Conservation (phyloP, 2,797 vertebrate genomes). For the Sebastolobus altivelis region DNA sequence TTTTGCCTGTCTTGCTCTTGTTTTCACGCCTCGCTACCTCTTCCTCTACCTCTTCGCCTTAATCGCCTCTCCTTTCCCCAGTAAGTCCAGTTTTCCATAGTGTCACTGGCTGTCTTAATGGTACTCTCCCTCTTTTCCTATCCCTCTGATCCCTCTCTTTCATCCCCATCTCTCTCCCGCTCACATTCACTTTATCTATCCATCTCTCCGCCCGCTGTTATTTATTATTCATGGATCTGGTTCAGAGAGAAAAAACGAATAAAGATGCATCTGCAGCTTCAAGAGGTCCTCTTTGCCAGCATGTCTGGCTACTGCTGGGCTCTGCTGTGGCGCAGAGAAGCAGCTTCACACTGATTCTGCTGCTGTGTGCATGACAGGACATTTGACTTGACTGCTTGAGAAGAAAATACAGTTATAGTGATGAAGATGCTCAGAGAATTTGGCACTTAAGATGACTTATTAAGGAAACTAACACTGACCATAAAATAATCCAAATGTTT, state of each 20-base stretch:
- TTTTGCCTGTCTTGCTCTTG: slow-evolving; percentile 29
- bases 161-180: slow-evolving; percentile 19
- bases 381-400: not conserved
- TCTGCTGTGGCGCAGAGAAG: slow-evolving; percentile 37
- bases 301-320: not conserved
- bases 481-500: slow-evolving; percentile 1
- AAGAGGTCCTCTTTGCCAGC: slow-evolving; percentile 30
- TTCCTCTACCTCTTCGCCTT: slow-evolving; percentile 17
- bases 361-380: slow-evolving; percentile 1
- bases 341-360: slow-evolving; percentile 22
- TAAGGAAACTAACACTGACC: not conserved
- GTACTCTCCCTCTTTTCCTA: not conserved
- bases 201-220: slow-evolving; percentile 32
- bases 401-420: not conserved
- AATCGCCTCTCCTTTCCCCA: not conserved
- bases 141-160: slow-evolving; percentile 40
- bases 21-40: slow-evolving; percentile 44
- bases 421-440: not conserved
- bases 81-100: slow-evolving; percentile 30
- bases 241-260: slow-evolving; percentile 42
- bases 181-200: slow-evolving; percentile 38
- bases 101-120: slow-evolving; percentile 33
- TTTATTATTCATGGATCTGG: slow-evolving; percentile 75
- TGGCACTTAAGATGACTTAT: not conserved
- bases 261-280: slow-evolving; percentile 60